Evolutionary conservation across 2,797 vertebrate species (phyloP), one percentile per base, ranked within the genome.

Genomic region (Craterocephalus amniculus): DNA sequence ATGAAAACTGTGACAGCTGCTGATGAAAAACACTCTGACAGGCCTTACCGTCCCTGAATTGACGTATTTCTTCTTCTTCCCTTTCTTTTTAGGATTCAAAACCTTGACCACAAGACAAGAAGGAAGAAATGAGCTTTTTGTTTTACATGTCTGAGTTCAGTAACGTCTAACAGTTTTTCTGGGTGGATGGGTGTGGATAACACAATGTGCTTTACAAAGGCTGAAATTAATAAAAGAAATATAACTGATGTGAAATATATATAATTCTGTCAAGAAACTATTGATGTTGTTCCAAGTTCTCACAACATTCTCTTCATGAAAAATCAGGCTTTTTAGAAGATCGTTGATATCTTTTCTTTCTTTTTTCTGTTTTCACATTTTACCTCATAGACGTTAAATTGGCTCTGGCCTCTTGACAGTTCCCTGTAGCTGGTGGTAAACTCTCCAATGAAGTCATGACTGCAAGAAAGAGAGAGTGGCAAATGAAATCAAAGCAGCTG

Each of bases 401-500:
- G 97, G 45, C 96, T 96, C 26, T 99, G 98, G 31, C 96, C 96
- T 89, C 96, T 95, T 0, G 96, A 97, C 88, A 99, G 87, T 89
- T 99, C 97, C 83, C 97, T 96, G 90, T 99, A 99, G 90, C 97
- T 99, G 86, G 97, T 99, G 86, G 96, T 97, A 93, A 99, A 99
- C 92, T 99, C 96, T 6, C 98, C 98, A 0, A 99, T 99, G 80
- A 98, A 99, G 92, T 99, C 98, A 70, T 99, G 98, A 78, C 98
- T 99, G 85, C 63, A 60, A 82, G 38, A 70, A 43, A 1, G 29
- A 54, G 2, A 58, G 4, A 12, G 13, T 32, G 31, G 18, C 16
- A 18, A 18, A 40, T 40, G 16, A 16, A 40, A 40, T 16, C 38
- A 40, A 40, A 40, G 38, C 38, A 40, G 38, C 38, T 40, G 38